phyloP scores from a whole-genome alignment of 1,140 invertebrate genomes.

The Coptotermes formosanus region DNA sequence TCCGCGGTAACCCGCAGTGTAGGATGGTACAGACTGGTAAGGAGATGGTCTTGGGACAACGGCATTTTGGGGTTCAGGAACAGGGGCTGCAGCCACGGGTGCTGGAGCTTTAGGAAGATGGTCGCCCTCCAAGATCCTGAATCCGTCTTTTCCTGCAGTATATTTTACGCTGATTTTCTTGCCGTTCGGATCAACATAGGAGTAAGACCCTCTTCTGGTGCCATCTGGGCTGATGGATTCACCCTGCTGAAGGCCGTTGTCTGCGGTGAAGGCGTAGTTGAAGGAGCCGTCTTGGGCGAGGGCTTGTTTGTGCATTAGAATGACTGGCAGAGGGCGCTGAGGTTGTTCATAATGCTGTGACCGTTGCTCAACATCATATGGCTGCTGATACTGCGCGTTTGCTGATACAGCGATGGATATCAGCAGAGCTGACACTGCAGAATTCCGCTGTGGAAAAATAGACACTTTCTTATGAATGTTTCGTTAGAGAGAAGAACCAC shows the following conservation, averaged over 20 bases:
- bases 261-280: slow-evolving; percentile 62
- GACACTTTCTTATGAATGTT: too few relatives aligned
- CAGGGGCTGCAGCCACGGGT: slow-evolving; percentile 31
- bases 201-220: slow-evolving; percentile 61
- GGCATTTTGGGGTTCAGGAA: slow-evolving; percentile 23
- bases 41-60: slow-evolving; percentile 34
- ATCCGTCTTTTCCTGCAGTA: slow-evolving; percentile 51
- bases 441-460: not conserved
- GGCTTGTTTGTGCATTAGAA: slow-evolving; percentile 47
- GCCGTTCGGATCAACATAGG: slow-evolving; percentile 60
- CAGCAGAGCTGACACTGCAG: not conserved
- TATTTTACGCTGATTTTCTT: slow-evolving; percentile 55
- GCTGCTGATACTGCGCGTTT: not conserved
- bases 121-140: slow-evolving; percentile 52
- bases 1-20: not conserved
- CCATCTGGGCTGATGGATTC: slow-evolving; percentile 63
- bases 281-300: slow-evolving; percentile 57
- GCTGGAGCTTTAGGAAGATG: slow-evolving; percentile 45
- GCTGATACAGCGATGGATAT: not conserved
- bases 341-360: not conserved
- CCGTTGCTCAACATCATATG: not conserved
- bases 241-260: slow-evolving; percentile 63
- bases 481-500: too few relatives aligned
- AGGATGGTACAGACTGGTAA: slow-evolving; percentile 1
- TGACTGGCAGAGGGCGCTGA: slow-evolving; percentile 41